These are phyloP conservation scores for Phrynocephalus vlangalii DNA, from an alignment of 2,797 vertebrate genomes.

Conservation along the genomic window DNA sequence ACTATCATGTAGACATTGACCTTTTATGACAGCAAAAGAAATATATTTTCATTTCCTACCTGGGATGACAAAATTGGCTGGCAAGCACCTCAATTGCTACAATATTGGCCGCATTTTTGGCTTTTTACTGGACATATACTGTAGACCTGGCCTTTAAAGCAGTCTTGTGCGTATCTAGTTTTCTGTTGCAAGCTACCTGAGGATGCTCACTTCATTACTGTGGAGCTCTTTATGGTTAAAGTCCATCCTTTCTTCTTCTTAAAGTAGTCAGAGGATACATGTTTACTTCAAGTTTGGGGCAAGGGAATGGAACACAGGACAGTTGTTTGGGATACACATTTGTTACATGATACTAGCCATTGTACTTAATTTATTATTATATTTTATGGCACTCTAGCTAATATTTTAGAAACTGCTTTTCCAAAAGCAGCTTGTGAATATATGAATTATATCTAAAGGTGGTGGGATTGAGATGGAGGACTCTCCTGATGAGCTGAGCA, in stretches of 20 bases:
- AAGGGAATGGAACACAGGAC: neutral
- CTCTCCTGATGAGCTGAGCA: too few relatives aligned
- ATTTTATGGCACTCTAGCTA: too few relatives aligned
- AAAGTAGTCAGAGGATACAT: neutral
- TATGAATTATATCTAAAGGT: too few relatives aligned
- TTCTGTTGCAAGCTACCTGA: neutral
- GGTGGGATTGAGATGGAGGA: too few relatives aligned
- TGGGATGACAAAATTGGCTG: neutral
- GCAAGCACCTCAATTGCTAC: neutral
- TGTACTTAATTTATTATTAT: too few relatives aligned
- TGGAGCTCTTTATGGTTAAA: neutral
- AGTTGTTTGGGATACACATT: too few relatives aligned
- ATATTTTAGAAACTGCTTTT: too few relatives aligned
- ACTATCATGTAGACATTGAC: neutral
- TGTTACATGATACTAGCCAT: too few relatives aligned
- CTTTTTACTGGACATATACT: neutral
- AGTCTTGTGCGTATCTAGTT: neutral
- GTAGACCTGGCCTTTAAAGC: neutral
- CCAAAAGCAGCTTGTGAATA: too few relatives aligned
- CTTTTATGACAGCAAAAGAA: neutral
- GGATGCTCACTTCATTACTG: neutral
- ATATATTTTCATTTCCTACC: neutral
- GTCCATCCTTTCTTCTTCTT: neutral
- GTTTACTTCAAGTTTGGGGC: neutral
- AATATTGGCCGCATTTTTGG: neutral